phyloP scores from a whole-genome alignment of 2,888 invertebrate species.

The Synanthedon tipuliformis region DNA sequence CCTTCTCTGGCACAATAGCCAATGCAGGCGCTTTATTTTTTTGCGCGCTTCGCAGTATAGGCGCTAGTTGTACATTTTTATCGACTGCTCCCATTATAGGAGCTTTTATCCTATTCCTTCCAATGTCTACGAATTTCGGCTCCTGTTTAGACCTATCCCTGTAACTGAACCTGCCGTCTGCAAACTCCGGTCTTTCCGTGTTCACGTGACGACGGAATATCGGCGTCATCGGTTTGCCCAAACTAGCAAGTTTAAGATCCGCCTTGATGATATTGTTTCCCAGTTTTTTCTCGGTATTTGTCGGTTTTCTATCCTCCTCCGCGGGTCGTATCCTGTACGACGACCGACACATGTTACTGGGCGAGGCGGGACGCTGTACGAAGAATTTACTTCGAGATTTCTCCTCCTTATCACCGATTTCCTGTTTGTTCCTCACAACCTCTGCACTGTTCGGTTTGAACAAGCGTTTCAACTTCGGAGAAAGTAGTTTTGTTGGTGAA shows the following conservation, averaged over 20 bases:
- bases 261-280: slow-evolving; percentile 38
- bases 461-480: slow-evolving; percentile 53
- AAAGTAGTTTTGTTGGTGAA: slow-evolving; percentile 50
- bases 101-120: slow-evolving; percentile 37
- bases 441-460: slow-evolving; percentile 47
- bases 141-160: slow-evolving; percentile 31
- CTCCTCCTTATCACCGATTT: slow-evolving; percentile 27
- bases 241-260: slow-evolving; percentile 47
- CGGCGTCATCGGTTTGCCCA: slow-evolving; percentile 64
- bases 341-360: slow-evolving; percentile 26
- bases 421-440: slow-evolving; percentile 25
- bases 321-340: slow-evolving; percentile 39
- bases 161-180: slow-evolving; percentile 51
- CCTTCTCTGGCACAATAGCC: slow-evolving; percentile 25
- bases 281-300: slow-evolving; percentile 10
- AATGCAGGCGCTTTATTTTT: slow-evolving; percentile 18
- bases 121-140: slow-evolving; percentile 27
- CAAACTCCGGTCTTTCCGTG: slow-evolving; percentile 36
- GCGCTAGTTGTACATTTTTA: slow-evolving; percentile 13
- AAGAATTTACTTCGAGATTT: slow-evolving; percentile 58
- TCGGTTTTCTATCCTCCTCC: slow-evolving; percentile 15
- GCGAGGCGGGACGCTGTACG: slow-evolving; percentile 43
- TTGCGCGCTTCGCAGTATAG: slow-evolving; percentile 22
- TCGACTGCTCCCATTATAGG: slow-evolving; percentile 16
- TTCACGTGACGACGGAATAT: slow-evolving; percentile 45